A percentile compares a stretch with the other conserved stretches of the same genome.
Evolutionary conservation across 2,797 vertebrate species (phyloP).

Genomic region (Gastrophryne carolinensis): DNA sequence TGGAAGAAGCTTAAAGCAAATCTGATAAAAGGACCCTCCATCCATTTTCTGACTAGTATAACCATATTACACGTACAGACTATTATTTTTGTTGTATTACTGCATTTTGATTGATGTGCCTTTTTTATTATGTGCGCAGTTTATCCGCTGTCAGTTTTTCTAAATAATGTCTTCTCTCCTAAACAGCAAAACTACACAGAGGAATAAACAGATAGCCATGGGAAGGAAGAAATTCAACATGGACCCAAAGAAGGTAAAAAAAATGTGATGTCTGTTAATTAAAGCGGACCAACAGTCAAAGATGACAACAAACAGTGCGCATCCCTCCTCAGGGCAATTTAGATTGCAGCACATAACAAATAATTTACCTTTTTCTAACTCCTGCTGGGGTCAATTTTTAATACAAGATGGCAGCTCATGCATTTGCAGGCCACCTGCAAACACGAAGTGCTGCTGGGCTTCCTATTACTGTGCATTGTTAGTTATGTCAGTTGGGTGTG

Average conservation of each 20-base stretch:
- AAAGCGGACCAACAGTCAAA: no score
- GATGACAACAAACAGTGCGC: no score
- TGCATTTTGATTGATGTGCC: not conserved
- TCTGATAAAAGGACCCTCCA: not conserved
- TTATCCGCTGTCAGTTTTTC: not conserved
- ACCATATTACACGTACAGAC: not conserved
- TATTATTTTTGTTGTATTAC: not conserved
- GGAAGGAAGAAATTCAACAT: constrained; percentile 98
- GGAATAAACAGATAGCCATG: constrained; percentile 96
- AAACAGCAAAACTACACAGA: constrained; percentile 90
- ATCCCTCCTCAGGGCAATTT: no score
- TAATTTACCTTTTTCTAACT: no score
- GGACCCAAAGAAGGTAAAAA: constrained; percentile 92
- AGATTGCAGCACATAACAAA: no score
- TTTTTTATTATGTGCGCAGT: not conserved
- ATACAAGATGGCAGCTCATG: no score
- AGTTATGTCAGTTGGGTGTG: no score
- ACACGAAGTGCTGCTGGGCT: no score
- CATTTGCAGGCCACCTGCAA: no score
- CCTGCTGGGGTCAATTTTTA: no score
- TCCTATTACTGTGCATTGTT: no score
- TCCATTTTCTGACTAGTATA: not conserved
- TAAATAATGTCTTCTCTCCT: not conserved
- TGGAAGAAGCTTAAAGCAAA: constrained; percentile 2
- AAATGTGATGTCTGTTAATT: no score